A percentile compares a stretch with the other conserved stretches of the same genome.
Conservation (phyloP, 2,113 vertebrate genomes). For the Cavia aperea region DNA sequence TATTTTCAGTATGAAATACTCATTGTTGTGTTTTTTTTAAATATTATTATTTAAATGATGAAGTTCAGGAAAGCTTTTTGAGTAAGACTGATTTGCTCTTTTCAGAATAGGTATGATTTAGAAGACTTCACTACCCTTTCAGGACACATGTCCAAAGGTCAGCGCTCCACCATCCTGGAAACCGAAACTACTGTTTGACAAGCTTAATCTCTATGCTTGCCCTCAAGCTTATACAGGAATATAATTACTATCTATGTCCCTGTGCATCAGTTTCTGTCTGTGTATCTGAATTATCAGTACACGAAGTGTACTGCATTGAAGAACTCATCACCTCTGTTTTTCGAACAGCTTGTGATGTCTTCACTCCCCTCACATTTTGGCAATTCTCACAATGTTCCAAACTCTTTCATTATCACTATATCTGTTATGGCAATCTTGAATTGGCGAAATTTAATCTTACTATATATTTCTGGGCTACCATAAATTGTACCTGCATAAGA, state of each 20-base stretch:
- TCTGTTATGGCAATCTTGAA: background rate
- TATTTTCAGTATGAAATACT: background rate
- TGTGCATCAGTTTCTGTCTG: background rate
- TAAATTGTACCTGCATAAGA: background rate
- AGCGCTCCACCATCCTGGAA: background rate
- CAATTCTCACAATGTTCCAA: background rate
- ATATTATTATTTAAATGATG: background rate
- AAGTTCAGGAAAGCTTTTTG: background rate
- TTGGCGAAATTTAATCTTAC: background rate
- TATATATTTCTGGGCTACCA: background rate
- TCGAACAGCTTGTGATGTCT: too few relatives aligned
- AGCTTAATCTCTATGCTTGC: background rate
- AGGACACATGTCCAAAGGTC: background rate
- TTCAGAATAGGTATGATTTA: background rate
- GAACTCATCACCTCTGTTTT: background rate
- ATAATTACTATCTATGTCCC: background rate
- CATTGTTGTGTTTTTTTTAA: background rate
- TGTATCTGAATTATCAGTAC: background rate
- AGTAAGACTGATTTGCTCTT: background rate
- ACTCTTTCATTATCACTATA: background rate
- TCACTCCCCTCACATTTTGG: too few relatives aligned
- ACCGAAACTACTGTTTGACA: background rate
- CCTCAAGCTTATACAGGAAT: background rate
- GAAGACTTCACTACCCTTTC: background rate
- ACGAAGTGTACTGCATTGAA: background rate